Conservation (phyloP, 2,888 invertebrate genomes). For the Macroteleia sp. region DNA sequence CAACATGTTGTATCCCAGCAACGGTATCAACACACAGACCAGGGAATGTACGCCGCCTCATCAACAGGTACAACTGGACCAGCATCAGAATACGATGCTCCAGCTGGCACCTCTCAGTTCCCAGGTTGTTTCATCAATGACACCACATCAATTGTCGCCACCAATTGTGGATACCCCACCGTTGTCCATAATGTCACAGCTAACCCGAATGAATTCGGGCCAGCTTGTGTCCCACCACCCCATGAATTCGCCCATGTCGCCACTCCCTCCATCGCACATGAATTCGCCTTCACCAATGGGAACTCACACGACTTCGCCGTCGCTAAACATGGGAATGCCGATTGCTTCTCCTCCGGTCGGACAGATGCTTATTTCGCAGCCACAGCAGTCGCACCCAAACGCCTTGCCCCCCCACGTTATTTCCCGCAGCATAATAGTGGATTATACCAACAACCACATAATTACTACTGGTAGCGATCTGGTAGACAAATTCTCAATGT, state of each 20-base stretch:
- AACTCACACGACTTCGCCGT: constrained; percentile 82
- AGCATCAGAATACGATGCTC: constrained; percentile 35
- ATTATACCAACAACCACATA: constrained; percentile 85
- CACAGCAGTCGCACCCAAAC: constrained; percentile 89
- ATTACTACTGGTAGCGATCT: constrained; percentile 90
- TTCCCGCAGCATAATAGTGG: constrained; percentile 86
- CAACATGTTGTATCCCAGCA: constrained; percentile 85
- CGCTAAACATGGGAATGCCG: constrained; percentile 83
- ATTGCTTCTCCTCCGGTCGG: constrained; percentile 79
- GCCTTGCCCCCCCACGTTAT: constrained; percentile 94
- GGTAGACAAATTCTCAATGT: constrained; percentile 31
- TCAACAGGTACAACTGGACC: constrained; percentile 82
- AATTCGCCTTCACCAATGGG: constrained; percentile 81
- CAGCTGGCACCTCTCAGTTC: constrained; percentile 85
- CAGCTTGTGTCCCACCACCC: constrained; percentile 79
- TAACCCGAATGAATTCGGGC: constrained; percentile 84
- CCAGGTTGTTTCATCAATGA: constrained; percentile 46
- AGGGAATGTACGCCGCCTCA: constrained; percentile 73
- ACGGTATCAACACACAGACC: constrained; percentile 85
- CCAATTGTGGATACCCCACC: constrained; percentile 85
- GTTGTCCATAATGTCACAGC: constrained; percentile 84
- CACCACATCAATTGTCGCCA: constrained; percentile 71
- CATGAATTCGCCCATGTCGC: constrained; percentile 79
- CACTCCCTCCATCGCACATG: constrained; percentile 81
- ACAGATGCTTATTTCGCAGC: constrained; percentile 82